Evolutionary conservation across 64 coral and sea anemone genomes (phyloP).

Genomic region (Orbicella faveolata): DNA sequence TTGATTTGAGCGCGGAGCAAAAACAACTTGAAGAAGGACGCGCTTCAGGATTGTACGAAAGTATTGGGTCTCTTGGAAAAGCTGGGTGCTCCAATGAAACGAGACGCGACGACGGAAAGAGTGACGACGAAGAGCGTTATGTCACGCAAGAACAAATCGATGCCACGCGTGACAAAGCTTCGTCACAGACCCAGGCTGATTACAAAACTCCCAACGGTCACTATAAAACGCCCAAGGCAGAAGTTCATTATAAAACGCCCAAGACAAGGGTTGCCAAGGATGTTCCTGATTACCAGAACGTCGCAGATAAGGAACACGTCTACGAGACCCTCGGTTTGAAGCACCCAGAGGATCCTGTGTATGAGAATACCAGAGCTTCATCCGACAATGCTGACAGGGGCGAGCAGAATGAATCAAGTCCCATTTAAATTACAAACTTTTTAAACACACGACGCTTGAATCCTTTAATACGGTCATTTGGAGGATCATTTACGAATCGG

Average conservation of each 20-base stretch:
- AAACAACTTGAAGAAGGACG: neutral
- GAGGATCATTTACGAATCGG: no score
- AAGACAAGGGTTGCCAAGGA: neutral
- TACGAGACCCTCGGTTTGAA: neutral
- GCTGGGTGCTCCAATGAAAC: neutral
- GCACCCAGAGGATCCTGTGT: neutral
- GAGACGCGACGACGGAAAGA: neutral
- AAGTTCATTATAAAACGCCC: neutral
- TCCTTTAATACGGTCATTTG: no score
- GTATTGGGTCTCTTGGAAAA: neutral
- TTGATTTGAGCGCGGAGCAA: conserved; percentile 14
- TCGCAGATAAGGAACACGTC: neutral
- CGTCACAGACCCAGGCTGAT: neutral
- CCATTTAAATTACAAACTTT: neutral
- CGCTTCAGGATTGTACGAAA: conserved; percentile 15
- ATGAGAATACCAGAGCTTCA: neutral
- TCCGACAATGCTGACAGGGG: neutral
- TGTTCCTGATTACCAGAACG: neutral
- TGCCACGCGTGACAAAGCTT: neutral
- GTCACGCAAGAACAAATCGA: conserved; percentile 23
- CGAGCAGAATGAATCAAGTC: neutral
- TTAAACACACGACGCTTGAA: no score
- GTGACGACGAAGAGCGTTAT: neutral
- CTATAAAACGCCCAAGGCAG: neutral
- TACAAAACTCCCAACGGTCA: neutral